Evolutionary conservation across 2,888 invertebrate species (phyloP).

Genomic region (Phyto melanocephala): DNA sequence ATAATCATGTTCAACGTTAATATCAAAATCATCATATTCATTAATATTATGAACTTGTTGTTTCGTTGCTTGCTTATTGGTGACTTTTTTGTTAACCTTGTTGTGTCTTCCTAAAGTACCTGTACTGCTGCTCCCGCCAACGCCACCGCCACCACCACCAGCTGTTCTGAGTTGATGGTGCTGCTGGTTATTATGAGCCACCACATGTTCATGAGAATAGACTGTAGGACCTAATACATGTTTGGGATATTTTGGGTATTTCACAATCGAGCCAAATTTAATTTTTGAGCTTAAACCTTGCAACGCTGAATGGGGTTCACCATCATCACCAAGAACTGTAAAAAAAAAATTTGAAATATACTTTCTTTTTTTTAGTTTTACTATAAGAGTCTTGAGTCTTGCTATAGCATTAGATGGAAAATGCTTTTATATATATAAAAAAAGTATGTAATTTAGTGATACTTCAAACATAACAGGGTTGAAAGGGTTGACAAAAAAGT

Average conservation of each 20-base stretch:
- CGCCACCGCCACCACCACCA: constrained; percentile 36
- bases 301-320: constrained; percentile 66
- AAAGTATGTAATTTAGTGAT: too few species aligned
- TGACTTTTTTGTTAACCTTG: constrained; percentile 49
- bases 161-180: constrained; percentile 66
- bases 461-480: too few species aligned
- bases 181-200: constrained; percentile 49
- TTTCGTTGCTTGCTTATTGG: constrained; percentile 43
- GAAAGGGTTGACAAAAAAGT: too few species aligned
- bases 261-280: constrained; percentile 67
- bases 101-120: constrained; percentile 47
- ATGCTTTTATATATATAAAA: too few species aligned
- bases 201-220: constrained; percentile 66
- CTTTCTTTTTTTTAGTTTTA: too few species aligned
- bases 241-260: constrained; percentile 73
- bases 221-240: constrained; percentile 81
- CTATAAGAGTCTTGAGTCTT: too few species aligned
- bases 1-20: constrained; percentile 65
- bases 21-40: constrained; percentile 54
- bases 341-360: neutral
- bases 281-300: constrained; percentile 65
- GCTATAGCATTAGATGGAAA: too few species aligned
- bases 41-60: constrained; percentile 58
- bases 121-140: constrained; percentile 5
- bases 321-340: constrained; percentile 68